Base-by-base conservation (phyloP, 2,888 invertebrate species). In the Lepidochrysops patricia region DNA sequence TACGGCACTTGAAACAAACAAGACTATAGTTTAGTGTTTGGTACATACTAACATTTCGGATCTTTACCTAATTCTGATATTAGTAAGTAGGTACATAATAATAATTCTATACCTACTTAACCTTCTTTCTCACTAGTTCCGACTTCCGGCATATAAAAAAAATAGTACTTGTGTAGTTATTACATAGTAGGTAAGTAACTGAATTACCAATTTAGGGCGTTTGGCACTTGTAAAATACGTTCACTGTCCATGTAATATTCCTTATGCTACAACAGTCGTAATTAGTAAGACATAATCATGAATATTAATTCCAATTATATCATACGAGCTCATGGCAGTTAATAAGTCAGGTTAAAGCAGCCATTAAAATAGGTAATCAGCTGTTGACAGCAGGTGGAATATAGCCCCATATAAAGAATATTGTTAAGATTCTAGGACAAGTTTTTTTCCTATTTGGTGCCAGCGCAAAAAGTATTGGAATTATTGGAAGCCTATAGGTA, bases 331-430 rank as follows among this genome's bases (percentile, higher is more conserved):
- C n/a, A 48, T 60, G 48, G 37, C 48, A 48, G 60, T 60, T 64
- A 63, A 66, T 63, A 62, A 61, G 37, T 43, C 60, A 59, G 56
- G 60, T 57, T 57, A 29, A 48, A 52, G 13, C 29, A 57, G 57
- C 48, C 29, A 60, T 58, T 63, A 65, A 63, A 35, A 52, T 58
- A 50, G 35, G 35, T 27, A 49, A 35, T 63, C 67, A 68, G 64
- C 68, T 68, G 68, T 66, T 63, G 57, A 29, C 23, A 57, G 68
- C 68, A 68, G 68, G 67, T 68, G 68, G 60, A 58, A 60, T 62
- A 62, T 60, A 35, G 48, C 49, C 54, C 66, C 66, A 26, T 66
- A 63, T 59, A 37, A 60, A 64, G 63, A 59, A 57, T 57, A 59
- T 62, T 62, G 61, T 60, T 58, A 56, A 61, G 57, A 59, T 60